Evolutionary conservation across 2,888 invertebrate genomes (phyloP).

Genomic region (Clepsis dumicolana): DNA sequence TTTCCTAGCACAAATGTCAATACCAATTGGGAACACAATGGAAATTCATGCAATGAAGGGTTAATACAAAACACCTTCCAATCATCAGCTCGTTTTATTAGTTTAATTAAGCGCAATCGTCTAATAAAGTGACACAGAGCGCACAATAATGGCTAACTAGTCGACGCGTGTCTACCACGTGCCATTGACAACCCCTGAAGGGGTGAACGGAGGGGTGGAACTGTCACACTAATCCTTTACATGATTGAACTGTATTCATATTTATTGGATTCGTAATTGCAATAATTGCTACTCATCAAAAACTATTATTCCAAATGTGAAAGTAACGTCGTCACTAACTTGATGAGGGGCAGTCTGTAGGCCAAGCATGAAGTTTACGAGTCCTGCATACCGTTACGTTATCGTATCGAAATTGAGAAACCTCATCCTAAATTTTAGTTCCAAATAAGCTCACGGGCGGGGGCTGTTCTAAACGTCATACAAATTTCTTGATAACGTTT

Average conservation of each 20-base stretch:
- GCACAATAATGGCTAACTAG: slow-evolving; percentile 50
- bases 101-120: slow-evolving; percentile 37
- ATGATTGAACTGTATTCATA: slow-evolving; percentile 18
- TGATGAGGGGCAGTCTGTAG: too few relatives aligned
- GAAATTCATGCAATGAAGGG: slow-evolving; percentile 4
- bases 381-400: too few relatives aligned
- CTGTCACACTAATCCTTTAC: slow-evolving; percentile 8
- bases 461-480: too few relatives aligned
- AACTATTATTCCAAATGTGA: too few relatives aligned
- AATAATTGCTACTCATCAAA: slow-evolving; percentile 1
- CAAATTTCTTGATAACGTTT: too few relatives aligned
- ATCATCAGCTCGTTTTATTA: slow-evolving; percentile 23
- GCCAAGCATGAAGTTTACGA: too few relatives aligned
- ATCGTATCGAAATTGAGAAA: too few relatives aligned
- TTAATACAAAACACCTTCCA: slow-evolving; percentile 31
- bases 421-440: too few relatives aligned
- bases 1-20: not conserved
- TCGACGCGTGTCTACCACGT: slow-evolving; percentile 50
- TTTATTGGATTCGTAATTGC: slow-evolving; percentile 26
- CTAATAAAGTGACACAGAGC: slow-evolving; percentile 44
- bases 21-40: not conserved
- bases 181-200: slow-evolving; percentile 44
- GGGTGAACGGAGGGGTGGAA: slow-evolving; percentile 10
- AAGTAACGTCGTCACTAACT: too few relatives aligned
- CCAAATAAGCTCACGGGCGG: too few relatives aligned